Evolutionary conservation across 2,113 vertebrate genomes (phyloP).

Genomic region (Proterorhinus semilunaris): DNA sequence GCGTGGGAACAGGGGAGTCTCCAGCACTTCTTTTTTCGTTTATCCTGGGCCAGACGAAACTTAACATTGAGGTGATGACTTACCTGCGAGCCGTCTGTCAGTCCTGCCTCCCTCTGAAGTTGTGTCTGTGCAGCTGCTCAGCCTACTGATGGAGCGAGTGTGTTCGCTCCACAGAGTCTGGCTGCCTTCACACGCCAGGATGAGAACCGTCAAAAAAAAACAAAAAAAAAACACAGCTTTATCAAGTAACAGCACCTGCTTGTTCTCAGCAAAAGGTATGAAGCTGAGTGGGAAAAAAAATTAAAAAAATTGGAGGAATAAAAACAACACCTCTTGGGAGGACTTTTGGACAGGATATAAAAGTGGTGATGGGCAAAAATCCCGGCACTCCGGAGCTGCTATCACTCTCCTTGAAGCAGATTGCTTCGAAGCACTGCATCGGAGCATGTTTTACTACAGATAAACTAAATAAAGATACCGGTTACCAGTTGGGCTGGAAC

Average conservation of each 20-base stretch:
- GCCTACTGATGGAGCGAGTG: slow-evolving; percentile 24
- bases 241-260: slow-evolving; percentile 37
- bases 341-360: slow-evolving; percentile 56
- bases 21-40: slow-evolving; percentile 37
- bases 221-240: slow-evolving; percentile 5
- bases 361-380: no score
- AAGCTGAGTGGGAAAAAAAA: neutral
- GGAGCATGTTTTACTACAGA: no score
- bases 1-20: slow-evolving; percentile 29
- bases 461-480: no score
- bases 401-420: no score
- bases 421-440: no score
- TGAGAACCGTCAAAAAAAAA: slow-evolving; percentile 16
- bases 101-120: slow-evolving; percentile 36
- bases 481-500: no score
- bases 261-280: slow-evolving; percentile 44
- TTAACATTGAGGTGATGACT: slow-evolving; percentile 15
- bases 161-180: slow-evolving; percentile 13
- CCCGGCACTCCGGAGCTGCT: no score
- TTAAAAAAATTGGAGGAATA: slow-evolving; percentile 4
- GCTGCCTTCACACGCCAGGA: slow-evolving; percentile 27
- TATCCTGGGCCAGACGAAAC: slow-evolving; percentile 34
- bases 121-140: slow-evolving; percentile 27
- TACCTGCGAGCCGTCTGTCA: slow-evolving; percentile 25
- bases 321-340: slow-evolving; percentile 30